Conservation (phyloP, 1,140 invertebrate species). For the Tetraneura akinire region DNA sequence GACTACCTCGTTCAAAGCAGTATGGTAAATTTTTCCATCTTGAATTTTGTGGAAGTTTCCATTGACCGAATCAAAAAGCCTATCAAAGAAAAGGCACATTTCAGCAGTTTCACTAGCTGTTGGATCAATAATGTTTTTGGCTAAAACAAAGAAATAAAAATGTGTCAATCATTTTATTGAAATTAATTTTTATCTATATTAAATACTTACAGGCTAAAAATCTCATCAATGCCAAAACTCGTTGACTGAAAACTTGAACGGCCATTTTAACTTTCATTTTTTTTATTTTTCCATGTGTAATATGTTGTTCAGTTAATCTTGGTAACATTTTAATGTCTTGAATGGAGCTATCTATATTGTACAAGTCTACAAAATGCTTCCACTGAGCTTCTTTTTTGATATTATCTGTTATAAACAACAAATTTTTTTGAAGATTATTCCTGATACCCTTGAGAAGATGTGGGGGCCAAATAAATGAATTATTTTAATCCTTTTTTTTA, state of each 20-base stretch:
- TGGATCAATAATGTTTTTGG: too few relatives aligned
- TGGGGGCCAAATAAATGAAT: not conserved
- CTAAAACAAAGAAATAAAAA: too few relatives aligned
- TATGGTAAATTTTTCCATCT: slow-evolving; percentile 7
- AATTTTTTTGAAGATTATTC: slow-evolving; percentile 6
- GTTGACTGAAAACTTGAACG: not conserved
- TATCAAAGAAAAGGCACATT: too few relatives aligned
- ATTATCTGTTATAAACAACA: not conserved
- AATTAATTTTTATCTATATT: too few relatives aligned
- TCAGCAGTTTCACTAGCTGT: too few relatives aligned
- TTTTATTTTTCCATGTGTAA: not conserved
- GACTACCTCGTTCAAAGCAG: not conserved
- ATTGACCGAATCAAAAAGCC: too few relatives aligned
- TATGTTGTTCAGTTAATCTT: not conserved
- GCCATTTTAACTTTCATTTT: slow-evolving; percentile 10
- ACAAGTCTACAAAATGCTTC: not conserved
- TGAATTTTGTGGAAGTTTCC: too few relatives aligned
- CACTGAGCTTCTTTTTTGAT: not conserved
- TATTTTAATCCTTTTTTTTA: not conserved
- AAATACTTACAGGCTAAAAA: slow-evolving; percentile 22
- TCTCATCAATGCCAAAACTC: not conserved
- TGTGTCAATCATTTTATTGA: too few relatives aligned
- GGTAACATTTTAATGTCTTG: slow-evolving; percentile 13
- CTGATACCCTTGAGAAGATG: not conserved
- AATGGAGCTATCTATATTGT: not conserved